These are phyloP conservation scores for Vombatus ursinus DNA, from an alignment of 2,113 vertebrate genomes.

Conservation along the genomic window DNA sequence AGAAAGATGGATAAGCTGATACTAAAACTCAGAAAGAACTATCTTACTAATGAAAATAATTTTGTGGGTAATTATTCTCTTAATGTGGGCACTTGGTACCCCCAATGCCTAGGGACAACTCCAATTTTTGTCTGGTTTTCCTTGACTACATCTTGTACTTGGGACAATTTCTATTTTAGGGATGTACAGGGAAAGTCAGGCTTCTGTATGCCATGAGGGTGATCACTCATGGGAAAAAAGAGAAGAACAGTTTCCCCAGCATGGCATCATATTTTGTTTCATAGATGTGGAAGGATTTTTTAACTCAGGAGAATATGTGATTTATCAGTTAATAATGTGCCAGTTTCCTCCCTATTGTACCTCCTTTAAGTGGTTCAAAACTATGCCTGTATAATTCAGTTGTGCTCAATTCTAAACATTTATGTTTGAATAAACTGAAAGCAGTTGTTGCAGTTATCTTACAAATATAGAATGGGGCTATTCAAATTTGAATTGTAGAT, in stretches of 20 bases:
- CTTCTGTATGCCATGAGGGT: background rate
- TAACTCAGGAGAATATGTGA: conserved; percentile 51
- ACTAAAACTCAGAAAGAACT: conserved; percentile 21
- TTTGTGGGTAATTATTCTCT: background rate
- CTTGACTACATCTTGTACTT: background rate
- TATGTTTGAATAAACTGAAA: conserved; percentile 41
- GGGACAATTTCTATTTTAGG: background rate
- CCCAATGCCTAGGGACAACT: background rate
- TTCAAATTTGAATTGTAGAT: conserved; percentile 38
- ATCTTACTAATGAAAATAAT: background rate
- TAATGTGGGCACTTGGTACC: background rate
- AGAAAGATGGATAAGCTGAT: background rate
- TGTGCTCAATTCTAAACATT: conserved; percentile 33
- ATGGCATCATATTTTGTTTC: conserved; percentile 33
- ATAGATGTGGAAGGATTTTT: conserved; percentile 44
- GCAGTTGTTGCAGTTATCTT: conserved; percentile 34
- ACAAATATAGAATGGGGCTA: conserved; percentile 15
- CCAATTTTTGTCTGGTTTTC: background rate
- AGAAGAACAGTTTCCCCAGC: background rate
- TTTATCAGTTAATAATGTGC: conserved; percentile 66
- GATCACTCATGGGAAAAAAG: background rate
- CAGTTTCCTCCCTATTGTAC: conserved; percentile 53
- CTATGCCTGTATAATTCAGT: conserved; percentile 50
- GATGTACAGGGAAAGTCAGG: background rate
- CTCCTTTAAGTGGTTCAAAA: conserved; percentile 44